Percentiles rank a stretch among this genome's conserved stretches.
Conservation (phyloP, 2,113 vertebrate species). For the Mus musculus region GRCm39 chr5:26087001-26087500, state of each 20-base stretch:
- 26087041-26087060: background rate
- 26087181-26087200: background rate
- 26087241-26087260: background rate
- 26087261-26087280: background rate
- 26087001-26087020: background rate
- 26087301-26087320: background rate
- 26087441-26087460: background rate
- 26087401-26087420: background rate
- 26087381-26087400: background rate
- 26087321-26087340: background rate
- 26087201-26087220: background rate
- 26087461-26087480: background rate
- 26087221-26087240: background rate
- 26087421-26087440: background rate
- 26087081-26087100: background rate
- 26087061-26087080: background rate
- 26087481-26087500: rapidly evolving
- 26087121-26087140: background rate
- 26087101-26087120: background rate
- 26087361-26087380: background rate
- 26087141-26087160: background rate
- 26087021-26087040: background rate
- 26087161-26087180: background rate
- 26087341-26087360: background rate
- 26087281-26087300: background rate